phyloP scores from a whole-genome alignment of 23 tunicate species.

The Corella eumyota region DNA sequence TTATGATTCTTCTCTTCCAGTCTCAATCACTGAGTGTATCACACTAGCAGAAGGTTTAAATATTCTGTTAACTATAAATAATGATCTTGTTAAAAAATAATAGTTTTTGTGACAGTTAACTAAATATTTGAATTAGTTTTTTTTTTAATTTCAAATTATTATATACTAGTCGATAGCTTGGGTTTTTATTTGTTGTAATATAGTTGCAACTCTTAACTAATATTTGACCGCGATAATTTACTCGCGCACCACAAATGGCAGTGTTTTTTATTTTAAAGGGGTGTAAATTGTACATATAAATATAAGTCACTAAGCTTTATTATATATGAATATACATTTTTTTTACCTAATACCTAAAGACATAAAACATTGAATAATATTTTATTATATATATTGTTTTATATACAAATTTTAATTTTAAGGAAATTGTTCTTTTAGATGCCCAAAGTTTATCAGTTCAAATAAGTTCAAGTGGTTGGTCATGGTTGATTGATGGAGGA shows the following conservation, averaged over 20 bases:
- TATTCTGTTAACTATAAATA: background rate
- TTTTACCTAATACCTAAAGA: background rate
- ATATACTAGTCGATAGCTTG: too few species aligned
- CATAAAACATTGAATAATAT: background rate
- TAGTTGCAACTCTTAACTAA: too few species aligned
- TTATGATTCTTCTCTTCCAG: conserved; percentile 55
- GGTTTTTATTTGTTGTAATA: too few species aligned
- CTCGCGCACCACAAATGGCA: too few species aligned
- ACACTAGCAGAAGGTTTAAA: conserved; percentile 43
- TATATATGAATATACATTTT: background rate
- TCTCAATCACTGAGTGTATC: conserved; percentile 59
- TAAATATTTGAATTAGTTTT: too few species aligned
- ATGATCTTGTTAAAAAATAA: too few species aligned
- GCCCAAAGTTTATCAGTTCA: conserved; percentile 20
- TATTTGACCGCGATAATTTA: too few species aligned
- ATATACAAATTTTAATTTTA: background rate
- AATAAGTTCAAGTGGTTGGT: conserved; percentile 68
- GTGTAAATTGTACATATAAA: too few species aligned
- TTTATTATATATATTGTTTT: background rate
- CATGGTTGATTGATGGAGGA: conserved; percentile 29
- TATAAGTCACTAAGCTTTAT: background rate
- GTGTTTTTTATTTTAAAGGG: too few species aligned
- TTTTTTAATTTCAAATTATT: background rate
- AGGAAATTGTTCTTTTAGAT: conserved; percentile 34
- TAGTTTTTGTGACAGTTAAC: too few species aligned